Base-by-base conservation (phyloP, 37 sponge, comb jelly and placozoan species). In the Ianthella basta region DNA sequence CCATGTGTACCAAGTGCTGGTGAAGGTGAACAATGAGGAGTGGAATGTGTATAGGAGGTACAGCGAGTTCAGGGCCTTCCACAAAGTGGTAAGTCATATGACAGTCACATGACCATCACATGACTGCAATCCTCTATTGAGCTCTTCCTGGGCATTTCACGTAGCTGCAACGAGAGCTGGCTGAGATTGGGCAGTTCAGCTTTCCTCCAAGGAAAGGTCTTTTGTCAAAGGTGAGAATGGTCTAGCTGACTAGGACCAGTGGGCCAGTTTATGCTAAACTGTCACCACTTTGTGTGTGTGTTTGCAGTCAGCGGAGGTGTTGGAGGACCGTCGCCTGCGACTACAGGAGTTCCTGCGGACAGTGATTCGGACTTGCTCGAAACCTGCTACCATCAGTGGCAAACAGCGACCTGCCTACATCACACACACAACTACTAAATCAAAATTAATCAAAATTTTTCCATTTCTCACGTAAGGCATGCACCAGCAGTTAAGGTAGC, bases 41-140 rank as follows among this genome's bases (percentile, higher is more conserved):
- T 98, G 99, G 99, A 97, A 92, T 61, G 90, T 98, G 23, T 94
- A 97, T 75, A 81, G 99, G 15, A 59, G 99, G 2, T 98, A 98
- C 84, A 86, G 95, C 10, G 93, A 98, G 80, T 95, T 98, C 77
- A 86, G 90, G 21, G 93, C 88, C 40, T 95, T 98, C 70, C 94
- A 93, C 72, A 84, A 87, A 53, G 90, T 86, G 39, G 87, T 91
- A 15, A 80, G 93, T 40, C 53, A 68, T 20, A 37, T 44, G 50
- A 8, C 50, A 44, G 36, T n/a, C 39, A n/a, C n/a, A n/a, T n/a
- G n/a, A n/a, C n/a, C n/a, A n/a, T n/a, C n/a, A n/a, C n/a, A n/a
- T n/a, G n/a, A n/a, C n/a, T n/a, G n/a, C n/a, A n/a, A n/a, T n/a
- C n/a, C n/a, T n/a, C n/a, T n/a, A n/a, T n/a, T n/a, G n/a, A n/a